A percentile compares a stretch with the other conserved stretches of the same genome.
Evolutionary conservation across 2,113 vertebrate genomes (phyloP).

Genomic region (Syngnathus floridae): DNA sequence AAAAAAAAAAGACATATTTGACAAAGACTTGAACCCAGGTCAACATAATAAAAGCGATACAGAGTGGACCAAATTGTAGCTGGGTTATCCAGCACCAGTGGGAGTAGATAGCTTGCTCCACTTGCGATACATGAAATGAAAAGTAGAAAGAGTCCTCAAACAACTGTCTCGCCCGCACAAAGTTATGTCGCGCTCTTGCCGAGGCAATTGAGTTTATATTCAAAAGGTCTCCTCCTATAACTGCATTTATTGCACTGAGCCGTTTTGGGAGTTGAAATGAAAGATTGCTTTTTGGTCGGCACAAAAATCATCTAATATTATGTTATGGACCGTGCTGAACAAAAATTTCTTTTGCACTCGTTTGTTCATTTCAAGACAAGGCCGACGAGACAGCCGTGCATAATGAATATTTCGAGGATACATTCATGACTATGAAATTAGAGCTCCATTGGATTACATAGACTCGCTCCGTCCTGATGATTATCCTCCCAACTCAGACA

Average conservation of each 20-base stretch:
- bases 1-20: neutral
- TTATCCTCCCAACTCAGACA: slow-evolving; percentile 1
- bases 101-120: slow-evolving; percentile 24
- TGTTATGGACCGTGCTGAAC: neutral
- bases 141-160: slow-evolving; percentile 37
- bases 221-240: slow-evolving; percentile 35
- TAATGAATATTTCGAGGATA: slow-evolving; percentile 7
- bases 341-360: neutral
- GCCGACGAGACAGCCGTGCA: neutral
- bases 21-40: neutral
- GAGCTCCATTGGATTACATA: slow-evolving; percentile 9
- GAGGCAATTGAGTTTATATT: slow-evolving; percentile 39
- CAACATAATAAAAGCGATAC: neutral
- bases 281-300: slow-evolving; percentile 18
- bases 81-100: slow-evolving; percentile 19
- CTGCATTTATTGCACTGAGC: slow-evolving; percentile 55
- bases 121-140: slow-evolving; percentile 46
- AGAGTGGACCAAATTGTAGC: slow-evolving; percentile 27
- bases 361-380: neutral
- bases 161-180: slow-evolving; percentile 20
- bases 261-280: slow-evolving; percentile 27
- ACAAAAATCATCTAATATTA: slow-evolving; percentile 16
- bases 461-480: neutral
- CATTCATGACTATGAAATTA: slow-evolving; percentile 8
- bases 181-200: slow-evolving; percentile 34